Evolutionary conservation across 2,797 vertebrate species (phyloP), one percentile per base, ranked within the genome.

Genomic region (Ptychobarbus kaznakovi): DNA sequence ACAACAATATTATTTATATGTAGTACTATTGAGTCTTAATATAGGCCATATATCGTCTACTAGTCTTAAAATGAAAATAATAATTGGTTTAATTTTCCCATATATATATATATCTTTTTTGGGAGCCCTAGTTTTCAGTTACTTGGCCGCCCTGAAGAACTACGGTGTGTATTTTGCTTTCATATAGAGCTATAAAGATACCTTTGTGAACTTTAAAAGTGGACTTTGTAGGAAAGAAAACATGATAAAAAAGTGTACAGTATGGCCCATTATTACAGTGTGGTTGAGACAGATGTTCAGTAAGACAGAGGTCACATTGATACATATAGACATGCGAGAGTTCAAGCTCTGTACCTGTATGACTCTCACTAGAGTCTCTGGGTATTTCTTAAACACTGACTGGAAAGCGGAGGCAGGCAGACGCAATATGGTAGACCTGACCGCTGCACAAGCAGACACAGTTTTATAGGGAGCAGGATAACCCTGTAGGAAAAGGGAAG

Each of bases 381-480:
- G 98, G 8, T 98, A 98, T 87, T 98, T 99, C 90, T 96, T 95
- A 89, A 99, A 99, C 53, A 99, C 95, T 0, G 96, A 96, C 85
- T 98, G 96, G 49, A 99, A 98, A 63, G 96, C 97, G 7, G 93
- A 96, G 3, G 96, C 97, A 40, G 98, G 97, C 15, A 99, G 96
- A 2, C 96, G 94, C 86, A 99, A 90, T 9, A 99, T 93, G 0
- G 96, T 97, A 89, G 97, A 96, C 0, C 96, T 95, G 1, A 80
- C 28, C 0, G 97, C 97, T 0, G 98, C 97, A 0, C 96, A 96
- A 46, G 96, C 97, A 0, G 95, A 96, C 20, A 99, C 98, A 0
- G 97, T 99, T 91, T 97, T 99, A 49, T 98, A 99, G 0, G 96
- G 96, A 73, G 97, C 97, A 3, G 96, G 95, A 86, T 97, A 97